These are phyloP conservation scores for Basileuterus tristriatus DNA, from an alignment of 2,797 vertebrate genomes.

Conservation along the genomic window DNA sequence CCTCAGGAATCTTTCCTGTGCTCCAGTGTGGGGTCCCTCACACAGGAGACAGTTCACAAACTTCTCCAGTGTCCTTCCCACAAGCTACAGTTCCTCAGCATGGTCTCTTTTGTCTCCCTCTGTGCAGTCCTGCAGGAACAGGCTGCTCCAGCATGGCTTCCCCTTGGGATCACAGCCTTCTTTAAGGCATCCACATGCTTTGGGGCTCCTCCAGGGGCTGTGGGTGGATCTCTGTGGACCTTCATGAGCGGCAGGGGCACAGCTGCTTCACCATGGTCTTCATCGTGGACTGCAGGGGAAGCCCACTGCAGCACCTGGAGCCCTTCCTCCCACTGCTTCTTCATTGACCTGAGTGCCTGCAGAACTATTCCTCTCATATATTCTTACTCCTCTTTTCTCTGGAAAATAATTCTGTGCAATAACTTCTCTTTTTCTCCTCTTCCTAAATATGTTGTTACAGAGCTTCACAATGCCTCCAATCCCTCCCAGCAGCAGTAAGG, in stretches of 20 bases:
- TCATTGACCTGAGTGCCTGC: not conserved
- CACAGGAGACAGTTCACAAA: accelerated
- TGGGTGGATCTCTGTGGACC: not conserved
- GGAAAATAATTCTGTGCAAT: not conserved
- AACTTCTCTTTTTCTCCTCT: accelerated
- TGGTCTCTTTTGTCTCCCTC: not conserved
- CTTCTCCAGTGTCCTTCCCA: not conserved
- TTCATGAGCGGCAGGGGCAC: not conserved
- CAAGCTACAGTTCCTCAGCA: not conserved
- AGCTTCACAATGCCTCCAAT: not conserved
- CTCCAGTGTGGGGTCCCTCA: not conserved
- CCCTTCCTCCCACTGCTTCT: not conserved
- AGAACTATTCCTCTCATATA: not conserved
- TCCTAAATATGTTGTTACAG: not conserved
- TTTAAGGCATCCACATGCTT: not conserved
- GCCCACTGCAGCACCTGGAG: not conserved
- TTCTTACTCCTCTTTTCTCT: not conserved
- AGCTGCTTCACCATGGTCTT: not conserved
- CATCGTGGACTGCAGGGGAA: not conserved
- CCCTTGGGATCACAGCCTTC: not conserved
- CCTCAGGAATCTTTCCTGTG: not conserved
- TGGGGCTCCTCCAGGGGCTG: not conserved
- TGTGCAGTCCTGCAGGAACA: not conserved
- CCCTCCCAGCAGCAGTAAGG: not conserved
- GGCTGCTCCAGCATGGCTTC: not conserved